A percentile compares a stretch with the other conserved stretches of the same genome.
These are phyloP conservation scores for Gadus macrocephalus DNA, from an alignment of 2,113 vertebrate genomes.

Conservation along the genomic window DNA sequence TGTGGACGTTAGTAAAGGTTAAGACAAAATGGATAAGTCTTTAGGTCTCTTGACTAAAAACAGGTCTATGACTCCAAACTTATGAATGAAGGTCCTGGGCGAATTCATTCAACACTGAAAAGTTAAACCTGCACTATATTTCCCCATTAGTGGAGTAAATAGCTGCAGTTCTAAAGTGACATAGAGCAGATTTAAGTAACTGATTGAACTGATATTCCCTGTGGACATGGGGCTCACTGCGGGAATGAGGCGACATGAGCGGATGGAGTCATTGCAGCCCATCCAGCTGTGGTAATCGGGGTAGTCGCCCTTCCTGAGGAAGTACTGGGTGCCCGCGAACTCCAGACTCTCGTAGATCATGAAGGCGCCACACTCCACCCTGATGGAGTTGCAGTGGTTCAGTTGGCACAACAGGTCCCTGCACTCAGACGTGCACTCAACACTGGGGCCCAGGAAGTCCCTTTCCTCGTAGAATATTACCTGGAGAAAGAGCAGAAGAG, in stretches of 20 bases:
- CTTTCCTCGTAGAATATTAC: constrained; percentile 66
- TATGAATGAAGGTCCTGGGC: no score
- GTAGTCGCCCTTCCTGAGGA: constrained; percentile 56
- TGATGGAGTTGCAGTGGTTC: constrained; percentile 57
- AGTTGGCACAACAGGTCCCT: constrained; percentile 51
- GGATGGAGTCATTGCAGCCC: constrained; percentile 52
- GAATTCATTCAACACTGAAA: no score
- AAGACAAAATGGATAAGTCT: no score
- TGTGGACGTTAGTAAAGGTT: no score
- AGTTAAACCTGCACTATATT: no score
- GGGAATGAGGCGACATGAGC: constrained; percentile 54
- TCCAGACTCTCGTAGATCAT: constrained; percentile 67
- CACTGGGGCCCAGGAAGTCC: constrained; percentile 51
- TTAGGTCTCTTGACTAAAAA: no score
- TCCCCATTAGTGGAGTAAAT: no score
- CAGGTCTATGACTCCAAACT: no score
- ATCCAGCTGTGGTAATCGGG: constrained; percentile 50
- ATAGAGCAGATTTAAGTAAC: no score
- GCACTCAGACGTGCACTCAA: constrained; percentile 67
- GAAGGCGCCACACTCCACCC: constrained; percentile 72
- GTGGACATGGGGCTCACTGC: constrained; percentile 36
- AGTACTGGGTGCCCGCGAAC: constrained; percentile 59
- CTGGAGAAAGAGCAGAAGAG: constrained; percentile 30
- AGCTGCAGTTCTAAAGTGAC: no score
- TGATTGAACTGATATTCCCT: no score